Evolutionary conservation across 2,113 vertebrate genomes (phyloP), one percentile per base, ranked within the genome.

Genomic region (Raja brachyura): DNA sequence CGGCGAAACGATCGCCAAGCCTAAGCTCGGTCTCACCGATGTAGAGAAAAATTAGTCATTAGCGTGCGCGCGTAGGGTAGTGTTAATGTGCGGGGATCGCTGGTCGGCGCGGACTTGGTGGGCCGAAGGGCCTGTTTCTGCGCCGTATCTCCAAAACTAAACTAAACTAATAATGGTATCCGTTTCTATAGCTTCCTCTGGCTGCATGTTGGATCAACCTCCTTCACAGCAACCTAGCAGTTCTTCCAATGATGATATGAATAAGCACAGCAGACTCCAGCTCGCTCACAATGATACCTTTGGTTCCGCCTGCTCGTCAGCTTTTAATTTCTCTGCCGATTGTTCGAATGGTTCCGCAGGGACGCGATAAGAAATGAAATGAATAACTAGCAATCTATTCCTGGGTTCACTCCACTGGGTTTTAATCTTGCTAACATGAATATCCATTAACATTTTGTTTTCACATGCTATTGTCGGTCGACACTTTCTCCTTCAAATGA

Each of bases 351-450:
- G 25, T 61, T 86, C 81, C 81, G 61, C 4, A 4, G 81, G 81
- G 81, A 86, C 25, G n/a, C 61, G 81, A 61, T 86, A 56, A 59
- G 81, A 86, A 86, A 86, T 86, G 66, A 70, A 90, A 66, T 66
- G 88, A 39, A 90, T 90, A 90, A 90, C 88, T 90, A 9, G 88
- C 63, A 90, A 90, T 90, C 63, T 90, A 90, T 66, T 68, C 18
- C 66, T 66, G 39, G 66, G 14, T 90, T 90, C 88, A 90, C 63
- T 70, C 88, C 66, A 90, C 33, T 90, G 88, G 66, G 88, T 90
- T 90, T 90, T 90, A 90, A 90, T 90, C 88, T 66, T 22, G 11
- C 1, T 70, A 68, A 90, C 66, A 70, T 70, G 66, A 90, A 90
- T 90, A 90, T 48, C 88, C 88, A 66, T 70, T 90, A 86, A 86